phyloP scores from a whole-genome alignment of 1,140 invertebrate genomes.

The Trichomalopsis sarcophagae region DNA sequence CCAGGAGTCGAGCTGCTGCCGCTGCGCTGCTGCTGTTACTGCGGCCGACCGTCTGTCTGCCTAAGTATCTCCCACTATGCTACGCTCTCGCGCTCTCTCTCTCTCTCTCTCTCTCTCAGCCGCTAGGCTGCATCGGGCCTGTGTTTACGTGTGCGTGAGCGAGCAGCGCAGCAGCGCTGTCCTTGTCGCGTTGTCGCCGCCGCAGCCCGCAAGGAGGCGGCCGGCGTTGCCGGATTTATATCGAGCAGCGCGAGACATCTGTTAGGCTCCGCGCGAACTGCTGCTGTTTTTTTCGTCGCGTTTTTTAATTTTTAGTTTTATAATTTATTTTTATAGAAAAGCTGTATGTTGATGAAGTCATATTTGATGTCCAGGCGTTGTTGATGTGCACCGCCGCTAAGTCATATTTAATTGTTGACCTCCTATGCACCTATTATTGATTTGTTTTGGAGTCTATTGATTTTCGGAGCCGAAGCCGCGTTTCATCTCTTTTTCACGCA shows the following conservation, averaged over 20 bases:
- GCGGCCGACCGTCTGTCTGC: slow-evolving; percentile 4
- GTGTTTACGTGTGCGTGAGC: background rate
- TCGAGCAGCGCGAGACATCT: slow-evolving; percentile 10
- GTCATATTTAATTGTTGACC: too few relatives aligned
- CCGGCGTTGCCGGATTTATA: slow-evolving; percentile 25
- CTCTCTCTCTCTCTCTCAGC: background rate
- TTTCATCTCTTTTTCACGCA: background rate
- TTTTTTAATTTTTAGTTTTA: background rate
- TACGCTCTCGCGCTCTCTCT: background rate
- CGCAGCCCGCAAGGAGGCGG: background rate
- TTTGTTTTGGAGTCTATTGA: too few relatives aligned
- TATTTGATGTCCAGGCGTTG: too few relatives aligned
- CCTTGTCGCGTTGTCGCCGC: slow-evolving; percentile 21
- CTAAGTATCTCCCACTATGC: slow-evolving; percentile 4
- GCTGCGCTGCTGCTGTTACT: slow-evolving; percentile 6
- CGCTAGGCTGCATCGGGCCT: background rate
- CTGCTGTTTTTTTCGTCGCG: background rate
- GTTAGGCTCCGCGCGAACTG: background rate
- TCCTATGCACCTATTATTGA: too few relatives aligned
- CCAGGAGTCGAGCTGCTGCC: slow-evolving; percentile 35
- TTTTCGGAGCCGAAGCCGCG: too few relatives aligned
- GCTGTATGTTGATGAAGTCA: too few relatives aligned
- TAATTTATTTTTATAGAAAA: background rate
- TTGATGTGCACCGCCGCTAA: too few relatives aligned
- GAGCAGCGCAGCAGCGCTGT: background rate